These are phyloP conservation scores for Sparidentex hasta DNA, from an alignment of 2,797 vertebrate species.

Conservation along the genomic window DNA sequence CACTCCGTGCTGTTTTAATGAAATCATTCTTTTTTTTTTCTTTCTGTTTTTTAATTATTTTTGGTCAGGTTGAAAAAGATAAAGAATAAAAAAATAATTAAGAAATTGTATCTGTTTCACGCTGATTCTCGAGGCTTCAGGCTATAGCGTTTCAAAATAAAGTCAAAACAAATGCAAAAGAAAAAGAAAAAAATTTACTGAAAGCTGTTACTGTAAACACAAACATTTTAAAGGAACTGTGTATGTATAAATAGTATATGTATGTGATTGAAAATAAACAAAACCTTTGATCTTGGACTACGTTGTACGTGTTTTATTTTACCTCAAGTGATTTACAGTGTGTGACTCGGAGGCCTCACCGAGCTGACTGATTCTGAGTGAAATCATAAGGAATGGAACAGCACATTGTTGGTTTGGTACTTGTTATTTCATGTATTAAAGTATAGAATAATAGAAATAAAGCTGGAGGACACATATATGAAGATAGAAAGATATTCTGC, in stretches of 20 bases:
- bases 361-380: no score
- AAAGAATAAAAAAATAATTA: constrained; percentile 24
- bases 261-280: constrained; percentile 92
- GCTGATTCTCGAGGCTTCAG: constrained; percentile 82
- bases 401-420: no score
- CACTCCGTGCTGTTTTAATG: constrained; percentile 81
- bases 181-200: constrained; percentile 74
- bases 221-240: constrained; percentile 90
- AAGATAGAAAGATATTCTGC: no score
- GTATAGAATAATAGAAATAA: no score
- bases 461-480: no score
- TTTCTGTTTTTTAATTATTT: constrained; percentile 13
- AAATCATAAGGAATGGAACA: no score
- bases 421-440: no score
- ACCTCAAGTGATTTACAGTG: not conserved
- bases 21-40: constrained; percentile 79
- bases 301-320: constrained; percentile 25
- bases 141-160: constrained; percentile 81
- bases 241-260: constrained; percentile 89
- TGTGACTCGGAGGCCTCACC: no score
- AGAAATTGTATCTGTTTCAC: constrained; percentile 78
- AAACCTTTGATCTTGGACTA: constrained; percentile 87
- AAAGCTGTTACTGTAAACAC: constrained; percentile 86
- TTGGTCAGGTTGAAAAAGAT: constrained; percentile 75
- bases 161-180: constrained; percentile 80